Evolutionary conservation across 2,113 vertebrate genomes (phyloP).

Genomic region (Lepisosteus osseus): DNA sequence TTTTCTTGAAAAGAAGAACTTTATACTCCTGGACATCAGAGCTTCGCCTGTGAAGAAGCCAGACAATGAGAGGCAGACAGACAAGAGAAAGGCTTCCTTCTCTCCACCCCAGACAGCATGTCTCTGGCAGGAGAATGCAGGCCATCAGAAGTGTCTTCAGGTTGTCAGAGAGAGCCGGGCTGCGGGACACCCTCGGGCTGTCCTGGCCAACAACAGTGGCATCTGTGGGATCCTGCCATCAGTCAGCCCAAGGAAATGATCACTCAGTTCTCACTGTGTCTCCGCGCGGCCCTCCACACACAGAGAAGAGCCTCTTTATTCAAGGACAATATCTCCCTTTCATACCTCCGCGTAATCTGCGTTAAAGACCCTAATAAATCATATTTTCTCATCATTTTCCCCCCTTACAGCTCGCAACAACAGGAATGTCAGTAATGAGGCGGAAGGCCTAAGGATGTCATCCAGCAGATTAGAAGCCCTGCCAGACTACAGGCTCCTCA

Average conservation of each 20-base stretch:
- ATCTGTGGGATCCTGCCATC: slow-evolving; percentile 83
- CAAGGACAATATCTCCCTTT: slow-evolving; percentile 87
- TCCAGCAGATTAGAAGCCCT: slow-evolving; percentile 3
- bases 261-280: slow-evolving; percentile 75
- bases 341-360: slow-evolving; percentile 79
- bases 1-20: slow-evolving; percentile 66
- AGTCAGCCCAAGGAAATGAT: slow-evolving; percentile 91
- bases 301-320: slow-evolving; percentile 72
- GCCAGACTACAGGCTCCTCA: slow-evolving; percentile 13
- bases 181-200: slow-evolving; percentile 71
- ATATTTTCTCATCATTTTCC: slow-evolving; percentile 65
- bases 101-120: slow-evolving; percentile 79
- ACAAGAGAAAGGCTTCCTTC: slow-evolving; percentile 75
- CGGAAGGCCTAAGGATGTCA: slow-evolving; percentile 13
- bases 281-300: slow-evolving; percentile 72
- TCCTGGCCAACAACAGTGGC: slow-evolving; percentile 87
- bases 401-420: slow-evolving; percentile 41
- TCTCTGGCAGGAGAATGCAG: slow-evolving; percentile 81
- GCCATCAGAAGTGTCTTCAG: slow-evolving; percentile 91
- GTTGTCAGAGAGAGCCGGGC: slow-evolving; percentile 85
- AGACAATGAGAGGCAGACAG: slow-evolving; percentile 78
- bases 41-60: slow-evolving; percentile 80
- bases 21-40: slow-evolving; percentile 79
- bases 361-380: slow-evolving; percentile 83
- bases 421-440: slow-evolving; percentile 35